Base-by-base conservation (phyloP, 1,140 invertebrate species). In the Dreissena polymorpha region DNA sequence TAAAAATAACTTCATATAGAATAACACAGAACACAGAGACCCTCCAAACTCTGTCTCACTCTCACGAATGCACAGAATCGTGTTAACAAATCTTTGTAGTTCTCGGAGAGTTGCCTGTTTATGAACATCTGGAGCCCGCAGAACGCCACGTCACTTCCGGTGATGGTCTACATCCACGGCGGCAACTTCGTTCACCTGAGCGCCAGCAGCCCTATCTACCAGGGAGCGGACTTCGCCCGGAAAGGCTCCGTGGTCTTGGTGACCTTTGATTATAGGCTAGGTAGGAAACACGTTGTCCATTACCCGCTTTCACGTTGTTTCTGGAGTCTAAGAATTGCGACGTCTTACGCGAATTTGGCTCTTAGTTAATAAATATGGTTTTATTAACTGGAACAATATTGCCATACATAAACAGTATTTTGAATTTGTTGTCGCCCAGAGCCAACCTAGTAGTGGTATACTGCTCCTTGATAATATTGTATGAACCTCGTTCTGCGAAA, bases 241-340 rank as follows among this genome's bases (percentile, higher is more conserved):
- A 90, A 91, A 71, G 85, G 91, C 25, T 89, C 94, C 69, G 89
- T 94, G 7, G 90, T 94, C 21, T 89, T 94, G 0, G 93, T 95
- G 18, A 93, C 92, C 14, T 90, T 94, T 10, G 94, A 94, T 85
- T 95, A 94, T 85, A 90, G 94, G 67, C 89, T 94, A 90, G 86
- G 93, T 68, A 70, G 89, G 60, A 90, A n/a, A 92, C 39, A 39
- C 39, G 39, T 39, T 39, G 39, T 39, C 39, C 39, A 39, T 39
- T 39, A 8, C 49, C n/a, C 29, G n/a, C n/a, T 27, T 27, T 12
- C 29, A 27, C 29, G 65, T 93, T 27, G 68, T 39, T 27, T 13
- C n/a, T n/a, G 0, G n/a, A 2, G 49, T 70, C 0, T 25, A 70
- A 21, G 2, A n/a, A 63, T 63, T 25, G 23, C 23, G 60, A n/a